Evolutionary conservation across 1,140 invertebrate species (phyloP), one percentile per base, ranked within the genome.

Genomic region (Pentalonia nigronervosa): DNA sequence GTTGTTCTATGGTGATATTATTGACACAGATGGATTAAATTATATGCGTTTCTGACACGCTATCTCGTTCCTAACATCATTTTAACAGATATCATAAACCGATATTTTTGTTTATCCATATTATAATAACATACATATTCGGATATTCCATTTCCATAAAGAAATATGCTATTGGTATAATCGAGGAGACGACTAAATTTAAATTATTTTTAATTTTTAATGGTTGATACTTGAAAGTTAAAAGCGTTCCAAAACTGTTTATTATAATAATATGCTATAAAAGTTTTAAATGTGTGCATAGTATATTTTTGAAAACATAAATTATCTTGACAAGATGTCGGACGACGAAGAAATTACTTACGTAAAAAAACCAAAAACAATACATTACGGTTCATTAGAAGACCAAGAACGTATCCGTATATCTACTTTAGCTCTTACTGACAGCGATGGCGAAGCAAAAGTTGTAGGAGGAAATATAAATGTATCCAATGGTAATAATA

Each of bases 381-480:
- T 98, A 6, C 97, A 98, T 95, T 98, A 98, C 97, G 98, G 98
- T 48, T 98, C 98, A 7, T 95, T 98, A 94, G 98, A 99, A 95
- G 98, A 98, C 94, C 95, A 96, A 41, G 98, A 98, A 95, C 96
- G 94, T 47, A 30, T 89, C 8, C 91, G 91, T 86, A 47, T 93
- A 84, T 36, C 67, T 20, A 50, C 94, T 93, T 95, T 96, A 88
- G 95, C 95, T n/a, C 20, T 60, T 7, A 48, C 41, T 36, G 56
- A 53, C 7, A 47, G 25, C 9, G 90, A 94, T 11, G 93, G 47
- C 0, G 93, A 94, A 11, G 36, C 56, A 88, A 91, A 94, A 60
- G 89, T 9, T 23, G 47, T 48, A 1, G 34, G 91, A 93, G 96
- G 96, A 48, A 96, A 97, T 94, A 96, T 98, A 81, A 97, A 97